These are phyloP conservation scores for Alitta virens DNA, from an alignment of 2,888 invertebrate species.

Conservation along the genomic window DNA sequence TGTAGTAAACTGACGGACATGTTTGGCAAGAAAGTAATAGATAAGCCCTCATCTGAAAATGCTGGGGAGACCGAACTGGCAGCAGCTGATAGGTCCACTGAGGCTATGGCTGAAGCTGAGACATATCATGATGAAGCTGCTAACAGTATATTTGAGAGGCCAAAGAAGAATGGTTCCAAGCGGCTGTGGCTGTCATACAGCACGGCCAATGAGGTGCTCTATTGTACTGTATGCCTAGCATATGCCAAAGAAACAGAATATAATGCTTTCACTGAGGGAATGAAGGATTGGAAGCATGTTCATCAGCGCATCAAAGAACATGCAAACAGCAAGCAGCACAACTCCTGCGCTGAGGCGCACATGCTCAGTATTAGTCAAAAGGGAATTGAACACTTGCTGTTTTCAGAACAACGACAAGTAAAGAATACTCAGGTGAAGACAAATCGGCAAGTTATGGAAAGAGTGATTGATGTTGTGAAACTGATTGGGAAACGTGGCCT, in stretches of 20 bases:
- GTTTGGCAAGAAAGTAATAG: neutral
- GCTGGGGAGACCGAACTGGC: neutral
- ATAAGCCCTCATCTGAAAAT: neutral
- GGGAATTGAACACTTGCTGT: neutral
- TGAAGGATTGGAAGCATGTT: neutral
- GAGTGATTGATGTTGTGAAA: conserved; percentile 3
- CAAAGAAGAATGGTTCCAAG: neutral
- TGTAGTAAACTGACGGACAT: neutral
- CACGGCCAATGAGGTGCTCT: neutral
- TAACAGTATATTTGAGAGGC: no score
- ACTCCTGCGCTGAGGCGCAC: neutral
- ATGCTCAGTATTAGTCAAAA: neutral
- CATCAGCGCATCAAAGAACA: neutral
- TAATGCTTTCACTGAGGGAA: neutral
- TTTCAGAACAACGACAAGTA: neutral
- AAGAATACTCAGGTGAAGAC: neutral
- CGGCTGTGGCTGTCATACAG: no score
- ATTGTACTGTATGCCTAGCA: neutral
- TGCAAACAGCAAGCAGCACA: neutral
- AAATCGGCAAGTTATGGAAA: neutral
- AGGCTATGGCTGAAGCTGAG: no score
- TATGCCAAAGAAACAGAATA: neutral
- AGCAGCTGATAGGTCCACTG: no score
- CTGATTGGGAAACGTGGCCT: neutral
- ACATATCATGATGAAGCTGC: no score